A percentile compares a stretch with the other conserved stretches of the same genome.
phyloP scores from a whole-genome alignment of 2,888 invertebrate genomes.

The Netelia inedita region DNA sequence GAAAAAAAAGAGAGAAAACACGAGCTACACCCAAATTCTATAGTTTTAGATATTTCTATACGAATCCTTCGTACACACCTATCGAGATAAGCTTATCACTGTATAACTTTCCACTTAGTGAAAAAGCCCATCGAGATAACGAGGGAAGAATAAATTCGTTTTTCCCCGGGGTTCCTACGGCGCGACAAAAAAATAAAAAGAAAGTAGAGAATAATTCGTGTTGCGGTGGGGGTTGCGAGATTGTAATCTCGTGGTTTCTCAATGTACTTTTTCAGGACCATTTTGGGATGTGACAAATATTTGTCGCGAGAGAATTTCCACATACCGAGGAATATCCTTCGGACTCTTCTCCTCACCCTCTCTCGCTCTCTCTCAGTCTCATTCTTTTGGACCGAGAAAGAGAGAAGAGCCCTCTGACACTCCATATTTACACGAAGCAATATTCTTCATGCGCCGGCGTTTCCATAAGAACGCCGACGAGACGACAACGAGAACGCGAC shows the following conservation, averaged over 20 bases:
- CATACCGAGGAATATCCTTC: slow-evolving; percentile 17
- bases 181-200: background rate
- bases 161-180: background rate
- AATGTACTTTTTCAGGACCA: slow-evolving; percentile 22
- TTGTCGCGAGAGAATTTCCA: slow-evolving; percentile 53
- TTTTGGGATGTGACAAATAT: slow-evolving; percentile 55
- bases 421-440: slow-evolving; percentile 80
- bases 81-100: slow-evolving; percentile 44
- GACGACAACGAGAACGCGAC: slow-evolving; percentile 49
- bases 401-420: slow-evolving; percentile 20
- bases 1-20: background rate
- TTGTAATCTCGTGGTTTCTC: slow-evolving; percentile 10
- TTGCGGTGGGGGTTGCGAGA: background rate
- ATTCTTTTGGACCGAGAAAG: slow-evolving; percentile 49
- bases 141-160: background rate
- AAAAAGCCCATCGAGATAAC: slow-evolving; percentile 51
- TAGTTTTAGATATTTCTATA: slow-evolving; percentile 26
- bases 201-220: slow-evolving; percentile 6
- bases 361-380: slow-evolving; percentile 62
- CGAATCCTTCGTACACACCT: slow-evolving; percentile 42
- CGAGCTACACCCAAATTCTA: background rate
- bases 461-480: slow-evolving; percentile 57
- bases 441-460: slow-evolving; percentile 76
- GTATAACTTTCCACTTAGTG: slow-evolving; percentile 66
- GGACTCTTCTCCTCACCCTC: slow-evolving; percentile 38